Evolutionary conservation across 2,113 vertebrate species (phyloP).

Genomic region (Erpornis zantholeuca): DNA sequence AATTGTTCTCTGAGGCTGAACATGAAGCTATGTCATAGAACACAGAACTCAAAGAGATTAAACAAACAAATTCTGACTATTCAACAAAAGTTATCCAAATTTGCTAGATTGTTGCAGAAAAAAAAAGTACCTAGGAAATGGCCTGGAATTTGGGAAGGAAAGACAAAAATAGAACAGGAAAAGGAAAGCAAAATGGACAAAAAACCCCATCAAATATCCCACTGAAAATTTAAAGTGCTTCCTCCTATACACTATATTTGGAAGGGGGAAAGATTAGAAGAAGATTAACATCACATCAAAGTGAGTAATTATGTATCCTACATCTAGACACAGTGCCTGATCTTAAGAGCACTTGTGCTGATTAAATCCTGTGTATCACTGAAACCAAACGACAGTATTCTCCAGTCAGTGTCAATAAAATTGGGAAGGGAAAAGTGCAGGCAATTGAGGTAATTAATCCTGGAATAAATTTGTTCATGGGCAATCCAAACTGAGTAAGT

Average conservation of each 20-base stretch:
- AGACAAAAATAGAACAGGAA: not conserved
- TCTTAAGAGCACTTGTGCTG: not conserved
- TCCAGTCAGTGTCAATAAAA: not conserved
- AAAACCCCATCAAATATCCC: not conserved
- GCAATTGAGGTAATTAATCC: not conserved
- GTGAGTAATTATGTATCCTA: not conserved
- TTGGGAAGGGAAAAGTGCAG: not conserved
- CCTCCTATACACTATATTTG: not conserved
- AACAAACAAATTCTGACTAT: fast-evolving
- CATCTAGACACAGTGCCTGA: not conserved
- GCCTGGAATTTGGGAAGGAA: not conserved
- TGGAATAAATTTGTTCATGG: not conserved
- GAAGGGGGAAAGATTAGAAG: not conserved
- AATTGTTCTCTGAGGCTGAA: not conserved
- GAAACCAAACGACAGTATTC: not conserved
- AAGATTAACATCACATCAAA: not conserved
- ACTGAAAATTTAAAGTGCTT: not conserved
- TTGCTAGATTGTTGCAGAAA: not conserved
- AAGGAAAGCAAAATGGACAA: not conserved
- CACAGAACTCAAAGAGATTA: not conserved
- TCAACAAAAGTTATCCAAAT: not conserved
- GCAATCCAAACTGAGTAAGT: not conserved
- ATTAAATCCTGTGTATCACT: not conserved
- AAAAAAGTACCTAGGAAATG: not conserved
- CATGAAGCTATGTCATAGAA: not conserved